These are phyloP conservation scores for Rhinichthys osculus DNA, from an alignment of 2,797 vertebrate genomes.

Conservation along the genomic window DNA sequence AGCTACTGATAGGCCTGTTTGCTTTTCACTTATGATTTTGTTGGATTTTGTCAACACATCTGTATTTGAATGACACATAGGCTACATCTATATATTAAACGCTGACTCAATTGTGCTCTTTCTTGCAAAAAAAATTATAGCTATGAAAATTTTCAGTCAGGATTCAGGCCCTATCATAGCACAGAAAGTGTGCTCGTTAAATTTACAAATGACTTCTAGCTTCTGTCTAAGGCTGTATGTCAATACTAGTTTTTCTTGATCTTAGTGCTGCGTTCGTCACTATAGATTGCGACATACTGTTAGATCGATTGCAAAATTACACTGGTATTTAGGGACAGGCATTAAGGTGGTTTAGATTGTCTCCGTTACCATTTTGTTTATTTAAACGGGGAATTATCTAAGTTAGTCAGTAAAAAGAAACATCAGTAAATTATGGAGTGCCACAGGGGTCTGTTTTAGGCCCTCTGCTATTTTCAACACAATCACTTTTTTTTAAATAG, in stretches of 20 bases:
- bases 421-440: neutral
- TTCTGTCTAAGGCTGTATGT: neutral
- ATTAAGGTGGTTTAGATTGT: neutral
- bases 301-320: no score
- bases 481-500: neutral
- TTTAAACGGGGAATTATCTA: neutral
- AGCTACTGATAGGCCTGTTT: neutral
- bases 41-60: neutral
- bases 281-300: no score
- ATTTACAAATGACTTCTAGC: neutral
- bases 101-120: no score
- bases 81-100: neutral
- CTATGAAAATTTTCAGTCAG: no score
- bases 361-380: neutral
- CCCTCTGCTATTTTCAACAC: neutral
- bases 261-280: neutral
- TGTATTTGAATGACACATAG: neutral
- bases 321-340: no score
- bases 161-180: no score
- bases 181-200: neutral
- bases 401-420: neutral
- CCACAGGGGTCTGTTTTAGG: neutral
- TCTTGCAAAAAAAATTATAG: no score
- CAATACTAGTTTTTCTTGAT: neutral
- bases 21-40: neutral